Percentiles rank a stretch among this genome's conserved stretches.
These are phyloP conservation scores for Anolis sagrei DNA, from an alignment of 2,113 vertebrate species.

Conservation along the genomic window DNA sequence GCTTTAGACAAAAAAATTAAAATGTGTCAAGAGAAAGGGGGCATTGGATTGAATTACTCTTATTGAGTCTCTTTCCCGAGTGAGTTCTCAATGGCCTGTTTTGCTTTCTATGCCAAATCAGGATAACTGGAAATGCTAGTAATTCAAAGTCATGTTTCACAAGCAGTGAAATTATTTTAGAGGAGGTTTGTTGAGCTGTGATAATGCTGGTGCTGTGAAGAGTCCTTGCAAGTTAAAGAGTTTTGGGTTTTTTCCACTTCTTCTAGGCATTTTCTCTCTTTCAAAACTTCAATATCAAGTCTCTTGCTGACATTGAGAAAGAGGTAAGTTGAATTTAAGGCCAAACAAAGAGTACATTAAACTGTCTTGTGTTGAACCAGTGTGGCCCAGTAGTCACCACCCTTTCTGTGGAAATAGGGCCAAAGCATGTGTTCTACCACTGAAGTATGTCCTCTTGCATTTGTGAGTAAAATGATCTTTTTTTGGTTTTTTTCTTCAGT, in stretches of 20 bases:
- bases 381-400: neutral
- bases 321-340: conserved; percentile 74
- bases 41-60: too few species aligned
- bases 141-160: neutral
- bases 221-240: neutral
- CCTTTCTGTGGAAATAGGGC: too few species aligned
- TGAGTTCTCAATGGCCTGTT: neutral
- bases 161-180: neutral
- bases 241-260: accelerated
- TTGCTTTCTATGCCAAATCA: neutral
- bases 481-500: conserved; percentile 60
- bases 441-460: neutral
- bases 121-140: neutral
- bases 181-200: neutral
- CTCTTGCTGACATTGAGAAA: conserved; percentile 85
- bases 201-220: neutral
- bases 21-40: too few species aligned
- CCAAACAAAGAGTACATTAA: neutral
- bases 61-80: too few species aligned
- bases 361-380: too few species aligned
- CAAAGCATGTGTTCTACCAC: neutral
- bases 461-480: neutral
- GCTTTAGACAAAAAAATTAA: too few species aligned
- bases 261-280: conserved; percentile 60
- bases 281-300: conserved; percentile 84